Evolutionary conservation across 1,140 invertebrate species (phyloP).

Genomic region (Apolygus lucorum): DNA sequence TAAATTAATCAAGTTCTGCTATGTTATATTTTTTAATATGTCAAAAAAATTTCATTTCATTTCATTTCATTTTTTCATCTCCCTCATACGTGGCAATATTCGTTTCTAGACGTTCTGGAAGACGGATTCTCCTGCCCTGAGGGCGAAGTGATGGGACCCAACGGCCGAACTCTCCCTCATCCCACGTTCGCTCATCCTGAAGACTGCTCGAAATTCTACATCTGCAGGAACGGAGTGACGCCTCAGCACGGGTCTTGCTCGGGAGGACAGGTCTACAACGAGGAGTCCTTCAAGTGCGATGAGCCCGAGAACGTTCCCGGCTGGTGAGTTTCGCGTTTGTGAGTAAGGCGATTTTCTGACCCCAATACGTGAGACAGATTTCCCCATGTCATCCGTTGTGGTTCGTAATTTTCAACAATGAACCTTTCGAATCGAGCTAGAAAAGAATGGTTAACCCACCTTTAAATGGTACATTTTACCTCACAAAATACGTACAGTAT

Average conservation of each 20-base stretch:
- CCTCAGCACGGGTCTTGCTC: slow-evolving; percentile 69
- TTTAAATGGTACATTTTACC: too few species aligned
- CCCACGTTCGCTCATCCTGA: slow-evolving; percentile 71
- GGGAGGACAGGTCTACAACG: slow-evolving; percentile 68
- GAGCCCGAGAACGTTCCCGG: slow-evolving; percentile 68
- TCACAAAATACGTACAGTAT: too few species aligned
- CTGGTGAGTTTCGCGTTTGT: slow-evolving; percentile 65
- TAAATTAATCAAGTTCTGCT: too few species aligned
- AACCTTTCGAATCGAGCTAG: too few species aligned
- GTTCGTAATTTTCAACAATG: too few species aligned
- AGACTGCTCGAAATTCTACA: slow-evolving; percentile 78
- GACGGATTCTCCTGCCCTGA: slow-evolving; percentile 71
- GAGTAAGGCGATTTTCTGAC: too few species aligned
- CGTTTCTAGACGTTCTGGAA: slow-evolving; percentile 49
- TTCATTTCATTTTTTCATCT: neutral
- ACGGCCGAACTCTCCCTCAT: slow-evolving; percentile 60
- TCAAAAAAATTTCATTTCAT: neutral
- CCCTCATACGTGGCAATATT: neutral
- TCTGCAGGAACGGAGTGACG: slow-evolving; percentile 66
- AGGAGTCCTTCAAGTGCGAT: slow-evolving; percentile 69
- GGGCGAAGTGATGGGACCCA: slow-evolving; percentile 55
- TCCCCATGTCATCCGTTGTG: too few species aligned
- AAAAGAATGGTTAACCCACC: too few species aligned
- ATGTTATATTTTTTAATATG: too few species aligned
- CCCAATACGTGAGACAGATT: too few species aligned